phyloP scores from a whole-genome alignment of 2,113 vertebrate species.

The Centrocercus urophasianus region DNA sequence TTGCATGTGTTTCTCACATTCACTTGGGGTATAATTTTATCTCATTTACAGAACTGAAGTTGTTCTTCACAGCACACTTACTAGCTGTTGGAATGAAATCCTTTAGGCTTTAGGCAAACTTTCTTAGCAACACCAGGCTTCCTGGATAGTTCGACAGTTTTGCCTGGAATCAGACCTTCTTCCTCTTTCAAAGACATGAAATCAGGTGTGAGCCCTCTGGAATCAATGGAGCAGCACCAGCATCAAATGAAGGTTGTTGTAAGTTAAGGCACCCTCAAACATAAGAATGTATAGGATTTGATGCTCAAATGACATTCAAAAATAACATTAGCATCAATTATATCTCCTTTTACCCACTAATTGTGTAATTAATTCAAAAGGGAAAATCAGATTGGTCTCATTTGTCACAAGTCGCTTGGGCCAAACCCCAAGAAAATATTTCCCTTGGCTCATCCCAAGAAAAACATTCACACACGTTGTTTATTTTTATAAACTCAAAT shows the following conservation, averaged over 20 bases:
- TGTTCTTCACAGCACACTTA: neutral
- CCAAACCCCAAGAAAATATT: conserved; percentile 63
- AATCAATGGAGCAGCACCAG: neutral
- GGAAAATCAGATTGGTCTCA: conserved; percentile 51
- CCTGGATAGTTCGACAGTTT: neutral
- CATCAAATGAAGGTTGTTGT: neutral
- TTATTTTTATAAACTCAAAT: conserved; percentile 55
- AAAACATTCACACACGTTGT: conserved; percentile 35
- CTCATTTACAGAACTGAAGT: neutral
- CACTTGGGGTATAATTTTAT: neutral
- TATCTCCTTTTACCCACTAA: conserved; percentile 1
- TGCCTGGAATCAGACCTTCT: neutral
- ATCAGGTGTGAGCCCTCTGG: neutral
- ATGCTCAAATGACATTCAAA: neutral
- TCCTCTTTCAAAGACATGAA: neutral
- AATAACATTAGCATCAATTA: neutral
- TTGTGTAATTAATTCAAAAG: conserved; percentile 46
- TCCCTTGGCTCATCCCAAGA: conserved; percentile 46
- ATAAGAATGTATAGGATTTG: neutral
- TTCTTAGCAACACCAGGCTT: neutral
- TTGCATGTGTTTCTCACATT: neutral
- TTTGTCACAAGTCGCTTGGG: conserved; percentile 32
- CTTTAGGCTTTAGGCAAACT: neutral
- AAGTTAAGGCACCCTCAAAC: neutral
- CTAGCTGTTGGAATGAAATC: neutral